Evolutionary conservation across 2,888 invertebrate genomes (phyloP), one percentile per base, ranked within the genome.

Genomic region (Mechanitis mazaeus): DNA sequence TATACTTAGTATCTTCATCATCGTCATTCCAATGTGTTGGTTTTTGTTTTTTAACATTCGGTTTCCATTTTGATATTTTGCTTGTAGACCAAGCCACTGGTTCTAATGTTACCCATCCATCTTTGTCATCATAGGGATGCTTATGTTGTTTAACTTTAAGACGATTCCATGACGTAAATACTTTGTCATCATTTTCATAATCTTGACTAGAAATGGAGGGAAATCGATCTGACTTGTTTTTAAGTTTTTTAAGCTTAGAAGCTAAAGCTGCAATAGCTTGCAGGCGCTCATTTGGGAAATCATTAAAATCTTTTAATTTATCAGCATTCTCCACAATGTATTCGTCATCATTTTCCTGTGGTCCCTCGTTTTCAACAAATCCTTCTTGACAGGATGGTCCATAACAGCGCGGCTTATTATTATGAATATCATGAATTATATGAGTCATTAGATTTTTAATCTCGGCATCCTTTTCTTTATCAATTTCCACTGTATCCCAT

Each of bases 31-130:
- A 90, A 59, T 84, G 79, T 71, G 79, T 81, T 28, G 85, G 87
- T 71, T 91, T 90, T 74, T 92, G 91, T 64, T 91, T 86, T 66
- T 91, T 91, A 7, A 91, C 85, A 67, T 92, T 93, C 0, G 93
- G 92, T 75, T 94, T 93, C 95, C 95, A 95, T 79, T 95, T 95
- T 2, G 95, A 94, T 67, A 95, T 93, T 83, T 95, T 95, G 70
- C 95, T 94, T 11, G 94, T 92, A 0, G 95, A 94, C 95, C 95
- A 95, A 0, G 95, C 95, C 3, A 95, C 92, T 3, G 93, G 94
- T 68, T 95, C 95, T 60, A 95, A 79, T 1, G 94, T 93, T 0
- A 95, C 94, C 95, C 95, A 95, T 1, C 94, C 95, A 61, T 93
- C 93, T 72, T 93, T 92, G 68, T 95, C 93, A 62, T 94, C 93